These are phyloP conservation scores for Cataglyphis cursor DNA, from an alignment of 2,888 invertebrate species.

Conservation along the genomic window DNA sequence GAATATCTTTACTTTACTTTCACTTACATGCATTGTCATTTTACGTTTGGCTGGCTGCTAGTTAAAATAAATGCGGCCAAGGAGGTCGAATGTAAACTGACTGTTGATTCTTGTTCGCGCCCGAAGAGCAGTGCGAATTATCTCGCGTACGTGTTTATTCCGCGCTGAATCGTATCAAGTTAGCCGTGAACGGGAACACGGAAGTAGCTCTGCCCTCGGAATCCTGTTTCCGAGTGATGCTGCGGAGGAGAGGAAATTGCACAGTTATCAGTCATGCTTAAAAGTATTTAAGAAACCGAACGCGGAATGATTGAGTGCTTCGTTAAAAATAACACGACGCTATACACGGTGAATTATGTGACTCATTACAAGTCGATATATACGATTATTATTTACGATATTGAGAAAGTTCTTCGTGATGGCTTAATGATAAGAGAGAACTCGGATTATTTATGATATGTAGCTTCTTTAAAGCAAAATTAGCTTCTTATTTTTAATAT, in stretches of 20 bases:
- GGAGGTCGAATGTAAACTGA: not conserved
- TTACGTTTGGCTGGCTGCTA: slow-evolving; percentile 2
- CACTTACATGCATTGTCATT: slow-evolving; percentile 29
- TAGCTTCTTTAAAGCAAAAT: not conserved
- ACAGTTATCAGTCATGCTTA: not conserved
- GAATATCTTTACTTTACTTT: slow-evolving; percentile 32
- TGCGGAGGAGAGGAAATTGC: not conserved
- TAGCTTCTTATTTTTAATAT: not conserved
- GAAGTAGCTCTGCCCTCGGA: not conserved
- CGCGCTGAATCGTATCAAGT: slow-evolving; percentile 22
- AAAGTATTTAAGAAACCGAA: not conserved
- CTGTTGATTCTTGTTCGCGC: not conserved
- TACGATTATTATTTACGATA: not conserved
- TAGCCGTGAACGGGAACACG: not conserved
- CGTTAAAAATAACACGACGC: not conserved
- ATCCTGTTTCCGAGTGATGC: not conserved
- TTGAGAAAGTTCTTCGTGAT: not conserved
- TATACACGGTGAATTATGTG: not conserved
- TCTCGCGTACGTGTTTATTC: not conserved
- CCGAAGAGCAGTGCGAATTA: not conserved
- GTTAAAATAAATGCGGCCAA: not conserved
- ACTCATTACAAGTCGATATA: not conserved
- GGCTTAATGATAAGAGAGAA: not conserved
- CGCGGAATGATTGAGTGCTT: not conserved
- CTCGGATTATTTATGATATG: not conserved